These are phyloP conservation scores for Lasius fuliginosus DNA, from an alignment of 2,888 invertebrate species.

Conservation along the genomic window DNA sequence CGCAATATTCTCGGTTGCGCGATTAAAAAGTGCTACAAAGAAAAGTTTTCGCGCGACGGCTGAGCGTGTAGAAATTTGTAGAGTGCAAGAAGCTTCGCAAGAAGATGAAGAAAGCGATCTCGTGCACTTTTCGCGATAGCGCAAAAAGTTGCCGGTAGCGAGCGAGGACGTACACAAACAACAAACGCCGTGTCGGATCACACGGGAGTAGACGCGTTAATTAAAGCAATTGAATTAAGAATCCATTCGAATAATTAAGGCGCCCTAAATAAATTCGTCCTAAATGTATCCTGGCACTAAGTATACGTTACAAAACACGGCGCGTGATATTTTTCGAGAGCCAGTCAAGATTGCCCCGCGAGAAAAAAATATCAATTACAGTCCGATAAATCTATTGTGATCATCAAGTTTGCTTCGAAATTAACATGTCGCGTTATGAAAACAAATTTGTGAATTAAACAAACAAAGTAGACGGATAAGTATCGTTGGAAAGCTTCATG, in stretches of 20 bases:
- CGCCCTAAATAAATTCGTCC: conserved; percentile 41
- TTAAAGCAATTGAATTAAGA: conserved; percentile 74
- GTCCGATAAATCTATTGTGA: neutral
- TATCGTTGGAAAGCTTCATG: neutral
- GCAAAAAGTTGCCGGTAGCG: conserved; percentile 28
- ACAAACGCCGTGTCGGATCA: conserved; percentile 28
- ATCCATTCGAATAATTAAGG: conserved; percentile 75
- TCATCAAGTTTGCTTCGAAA: neutral
- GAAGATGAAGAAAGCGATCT: conserved; percentile 33
- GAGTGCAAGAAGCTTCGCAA: conserved; percentile 36
- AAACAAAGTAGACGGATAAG: neutral
- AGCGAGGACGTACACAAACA: conserved; percentile 9
- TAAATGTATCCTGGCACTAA: neutral
- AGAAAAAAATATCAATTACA: conserved; percentile 27
- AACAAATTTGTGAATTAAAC: conserved; percentile 3
- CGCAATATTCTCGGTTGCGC: conserved; percentile 42
- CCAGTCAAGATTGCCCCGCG: neutral
- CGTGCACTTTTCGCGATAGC: conserved; percentile 41
- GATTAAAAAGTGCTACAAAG: conserved; percentile 51
- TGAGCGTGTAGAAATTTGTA: conserved; percentile 38
- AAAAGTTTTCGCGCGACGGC: conserved; percentile 39
- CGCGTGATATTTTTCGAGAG: conserved; percentile 41
- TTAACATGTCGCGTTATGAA: neutral
- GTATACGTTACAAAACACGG: conserved; percentile 8
- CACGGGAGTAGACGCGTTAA: conserved; percentile 59